Evolutionary conservation across 2,113 vertebrate genomes (phyloP).

Genomic region (Athene cunicularia): DNA sequence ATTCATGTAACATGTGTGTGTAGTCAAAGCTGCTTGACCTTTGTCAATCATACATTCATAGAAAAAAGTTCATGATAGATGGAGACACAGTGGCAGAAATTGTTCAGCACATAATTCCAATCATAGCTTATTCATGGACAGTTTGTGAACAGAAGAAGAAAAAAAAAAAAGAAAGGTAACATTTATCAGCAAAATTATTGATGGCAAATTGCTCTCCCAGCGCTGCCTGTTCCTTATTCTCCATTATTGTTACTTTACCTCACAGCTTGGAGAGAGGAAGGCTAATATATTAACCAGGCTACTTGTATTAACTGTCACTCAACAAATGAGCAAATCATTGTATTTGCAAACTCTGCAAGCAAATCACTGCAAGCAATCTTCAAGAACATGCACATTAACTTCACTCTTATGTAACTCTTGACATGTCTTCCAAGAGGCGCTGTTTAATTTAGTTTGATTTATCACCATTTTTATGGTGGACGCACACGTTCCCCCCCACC

Average conservation of each 20-base stretch:
- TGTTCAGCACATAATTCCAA: not conserved
- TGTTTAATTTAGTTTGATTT: not conserved
- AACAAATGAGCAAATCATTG: not conserved
- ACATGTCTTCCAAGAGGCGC: not conserved
- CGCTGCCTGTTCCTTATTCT: not conserved
- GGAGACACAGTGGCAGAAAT: not conserved
- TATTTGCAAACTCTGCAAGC: conserved; percentile 24
- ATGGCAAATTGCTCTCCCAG: not conserved
- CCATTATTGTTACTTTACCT: not conserved
- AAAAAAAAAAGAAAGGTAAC: not conserved
- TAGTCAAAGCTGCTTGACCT: conserved; percentile 38
- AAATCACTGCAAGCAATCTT: conserved; percentile 2
- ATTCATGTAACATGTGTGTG: not conserved
- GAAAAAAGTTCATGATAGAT: not conserved
- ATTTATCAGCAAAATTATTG: not conserved
- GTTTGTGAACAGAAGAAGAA: not conserved
- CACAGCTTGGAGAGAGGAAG: not conserved
- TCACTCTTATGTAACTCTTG: not conserved
- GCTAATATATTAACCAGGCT: not conserved
- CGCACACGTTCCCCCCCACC: fast-evolving
- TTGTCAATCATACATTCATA: not conserved
- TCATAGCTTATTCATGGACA: not conserved
- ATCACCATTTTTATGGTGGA: not conserved
- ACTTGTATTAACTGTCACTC: conserved; percentile 2
- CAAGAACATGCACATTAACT: not conserved